phyloP scores from a whole-genome alignment of 37 sponge, comb jelly and placozoan species.

The Geodia barretti region DNA sequence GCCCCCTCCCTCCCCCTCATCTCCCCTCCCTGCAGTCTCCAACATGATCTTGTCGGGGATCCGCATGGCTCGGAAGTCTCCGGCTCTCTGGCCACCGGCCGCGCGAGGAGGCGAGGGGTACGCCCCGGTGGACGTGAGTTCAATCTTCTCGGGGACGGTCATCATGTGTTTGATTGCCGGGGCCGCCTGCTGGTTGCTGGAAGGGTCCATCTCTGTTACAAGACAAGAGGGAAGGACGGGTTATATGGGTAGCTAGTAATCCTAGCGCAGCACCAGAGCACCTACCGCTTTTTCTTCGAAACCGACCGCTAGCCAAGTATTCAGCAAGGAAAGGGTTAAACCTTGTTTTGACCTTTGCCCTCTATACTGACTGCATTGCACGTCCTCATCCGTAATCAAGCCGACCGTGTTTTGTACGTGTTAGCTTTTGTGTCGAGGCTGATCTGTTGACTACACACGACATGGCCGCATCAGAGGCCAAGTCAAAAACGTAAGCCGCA shows the following conservation, averaged over 20 bases:
- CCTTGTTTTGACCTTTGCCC: no score
- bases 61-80: neutral
- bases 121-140: constrained; percentile 20
- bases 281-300: no score
- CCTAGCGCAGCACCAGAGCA: no score
- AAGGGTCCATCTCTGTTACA: neutral
- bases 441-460: no score
- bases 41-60: constrained; percentile 63
- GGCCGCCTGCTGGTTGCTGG: neutral
- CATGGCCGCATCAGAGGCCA: constrained; percentile 16
- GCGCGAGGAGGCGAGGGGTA: neutral
- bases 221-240: no score
- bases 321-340: no score
- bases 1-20: constrained; percentile 10
- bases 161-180: constrained; percentile 35
- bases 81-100: neutral
- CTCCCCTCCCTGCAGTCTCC: constrained; percentile 10
- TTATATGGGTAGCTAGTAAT: no score
- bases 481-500: constrained; percentile 34
- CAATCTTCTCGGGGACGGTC: constrained; percentile 68
- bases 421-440: no score
- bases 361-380: no score
- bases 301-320: no score
- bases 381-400: no score
- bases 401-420: no score